phyloP scores from a whole-genome alignment of 2,797 vertebrate genomes.

The Chelidonichthys spinosus region DNA sequence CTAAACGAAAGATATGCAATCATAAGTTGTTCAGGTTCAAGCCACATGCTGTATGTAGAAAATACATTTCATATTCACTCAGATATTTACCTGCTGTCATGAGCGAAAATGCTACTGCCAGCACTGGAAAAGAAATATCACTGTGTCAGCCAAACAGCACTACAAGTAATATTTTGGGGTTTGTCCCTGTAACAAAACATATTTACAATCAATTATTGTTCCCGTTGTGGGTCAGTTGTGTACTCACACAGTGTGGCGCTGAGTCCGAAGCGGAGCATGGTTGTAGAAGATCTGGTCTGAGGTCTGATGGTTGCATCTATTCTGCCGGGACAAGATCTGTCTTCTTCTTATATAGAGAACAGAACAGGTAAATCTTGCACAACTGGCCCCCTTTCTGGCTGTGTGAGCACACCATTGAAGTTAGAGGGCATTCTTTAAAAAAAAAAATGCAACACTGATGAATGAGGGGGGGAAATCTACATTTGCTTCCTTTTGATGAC shows the following conservation, averaged over 20 bases:
- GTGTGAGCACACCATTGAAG: too few species aligned
- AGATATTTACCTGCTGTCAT: conserved; percentile 20
- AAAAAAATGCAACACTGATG: too few species aligned
- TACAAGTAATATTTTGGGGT: too few species aligned
- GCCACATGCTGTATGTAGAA: not conserved
- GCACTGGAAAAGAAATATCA: conserved; percentile 25
- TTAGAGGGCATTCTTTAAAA: too few species aligned
- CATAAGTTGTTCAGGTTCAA: not conserved
- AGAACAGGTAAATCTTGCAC: not conserved
- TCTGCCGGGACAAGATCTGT: not conserved
- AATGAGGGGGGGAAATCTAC: too few species aligned
- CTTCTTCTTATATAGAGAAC: too few species aligned
- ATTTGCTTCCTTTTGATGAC: too few species aligned
- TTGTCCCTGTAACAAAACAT: too few species aligned
- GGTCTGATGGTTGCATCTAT: not conserved
- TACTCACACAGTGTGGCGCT: conserved; percentile 27
- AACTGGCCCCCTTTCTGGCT: too few species aligned
- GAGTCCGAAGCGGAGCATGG: conserved; percentile 17
- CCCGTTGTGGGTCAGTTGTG: not conserved
- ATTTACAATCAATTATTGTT: not conserved
- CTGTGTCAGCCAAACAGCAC: not conserved
- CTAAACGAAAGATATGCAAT: conserved; percentile 5
- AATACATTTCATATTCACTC: not conserved
- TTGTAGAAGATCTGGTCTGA: conserved; percentile 1
- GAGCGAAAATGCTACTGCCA: conserved; percentile 6